phyloP scores from a whole-genome alignment of 23 tunicate species.

The Clavelina lepadiformis region DNA sequence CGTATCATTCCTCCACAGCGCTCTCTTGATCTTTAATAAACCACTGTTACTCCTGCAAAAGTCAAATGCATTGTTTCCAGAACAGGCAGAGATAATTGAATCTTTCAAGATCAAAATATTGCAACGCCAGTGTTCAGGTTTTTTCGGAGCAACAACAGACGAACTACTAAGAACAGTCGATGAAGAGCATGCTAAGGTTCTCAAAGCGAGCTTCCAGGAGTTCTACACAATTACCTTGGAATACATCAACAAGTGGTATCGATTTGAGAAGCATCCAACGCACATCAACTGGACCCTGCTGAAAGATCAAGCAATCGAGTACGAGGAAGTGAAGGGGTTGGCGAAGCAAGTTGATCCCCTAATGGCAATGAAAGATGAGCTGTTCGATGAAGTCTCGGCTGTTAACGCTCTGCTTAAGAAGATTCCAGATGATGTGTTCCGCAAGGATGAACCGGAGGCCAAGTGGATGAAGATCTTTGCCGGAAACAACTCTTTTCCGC shows the following conservation, averaged over 20 bases:
- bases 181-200: slow-evolving; percentile 50
- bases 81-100: slow-evolving; percentile 45
- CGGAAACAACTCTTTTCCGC: slow-evolving; percentile 49
- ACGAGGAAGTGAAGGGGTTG: slow-evolving; percentile 31
- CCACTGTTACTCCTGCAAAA: slow-evolving; percentile 39
- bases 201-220: slow-evolving; percentile 46
- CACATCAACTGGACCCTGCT: slow-evolving; percentile 61
- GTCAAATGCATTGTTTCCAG: slow-evolving; percentile 45
- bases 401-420: slow-evolving; percentile 51
- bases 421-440: slow-evolving; percentile 34
- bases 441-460: slow-evolving; percentile 37
- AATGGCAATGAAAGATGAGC: slow-evolving; percentile 52
- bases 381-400: slow-evolving; percentile 58
- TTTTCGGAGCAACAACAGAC: slow-evolving; percentile 53
- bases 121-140: slow-evolving; percentile 27
- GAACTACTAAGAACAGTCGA: slow-evolving; percentile 52
- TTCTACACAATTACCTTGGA: slow-evolving; percentile 31
- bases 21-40: slow-evolving; percentile 27
- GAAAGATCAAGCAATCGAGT: slow-evolving; percentile 24
- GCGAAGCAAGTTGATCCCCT: slow-evolving; percentile 55
- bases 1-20: slow-evolving; percentile 44
- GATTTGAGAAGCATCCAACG: slow-evolving; percentile 47
- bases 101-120: slow-evolving; percentile 29
- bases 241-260: slow-evolving; percentile 58
- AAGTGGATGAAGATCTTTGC: slow-evolving; percentile 38